Conservation (phyloP, 2,888 invertebrate genomes). For the Caenorhabditis parvicauda region DNA sequence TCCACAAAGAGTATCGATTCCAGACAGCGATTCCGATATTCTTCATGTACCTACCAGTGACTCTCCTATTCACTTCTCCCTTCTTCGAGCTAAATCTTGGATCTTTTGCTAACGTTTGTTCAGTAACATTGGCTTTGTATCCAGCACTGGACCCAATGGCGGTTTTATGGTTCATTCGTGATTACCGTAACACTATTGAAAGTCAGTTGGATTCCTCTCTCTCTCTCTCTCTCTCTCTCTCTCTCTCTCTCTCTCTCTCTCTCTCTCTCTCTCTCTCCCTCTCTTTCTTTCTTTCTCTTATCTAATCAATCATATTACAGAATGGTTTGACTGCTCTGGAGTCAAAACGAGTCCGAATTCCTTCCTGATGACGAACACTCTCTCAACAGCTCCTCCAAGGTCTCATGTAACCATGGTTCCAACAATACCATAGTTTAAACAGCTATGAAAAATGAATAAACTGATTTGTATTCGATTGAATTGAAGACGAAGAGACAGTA, state of each 20-base stretch:
- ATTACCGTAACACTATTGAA: slow-evolving; percentile 20
- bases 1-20: no score
- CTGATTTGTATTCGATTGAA: no score
- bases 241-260: slow-evolving; percentile 1
- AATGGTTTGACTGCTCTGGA: not conserved
- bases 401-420: no score
- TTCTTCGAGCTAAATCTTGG: slow-evolving; percentile 15
- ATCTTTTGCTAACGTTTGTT: slow-evolving; percentile 12
- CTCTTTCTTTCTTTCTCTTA: not conserved
- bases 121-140: slow-evolving; percentile 17
- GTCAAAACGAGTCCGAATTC: no score
- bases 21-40: slow-evolving; percentile 14
- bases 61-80: slow-evolving; percentile 10
- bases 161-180: slow-evolving; percentile 18
- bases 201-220: not conserved
- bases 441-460: no score
- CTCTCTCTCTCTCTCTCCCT: slow-evolving; percentile 3
- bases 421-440: no score
- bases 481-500: no score
- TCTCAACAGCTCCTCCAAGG: no score
- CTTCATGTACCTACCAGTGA: slow-evolving; percentile 17
- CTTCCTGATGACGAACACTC: no score
- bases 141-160: slow-evolving; percentile 21
- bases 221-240: not conserved
- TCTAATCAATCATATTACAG: not conserved